Base-by-base conservation (phyloP, 2,888 invertebrate genomes). In the Margaritifera margaritifera region DNA sequence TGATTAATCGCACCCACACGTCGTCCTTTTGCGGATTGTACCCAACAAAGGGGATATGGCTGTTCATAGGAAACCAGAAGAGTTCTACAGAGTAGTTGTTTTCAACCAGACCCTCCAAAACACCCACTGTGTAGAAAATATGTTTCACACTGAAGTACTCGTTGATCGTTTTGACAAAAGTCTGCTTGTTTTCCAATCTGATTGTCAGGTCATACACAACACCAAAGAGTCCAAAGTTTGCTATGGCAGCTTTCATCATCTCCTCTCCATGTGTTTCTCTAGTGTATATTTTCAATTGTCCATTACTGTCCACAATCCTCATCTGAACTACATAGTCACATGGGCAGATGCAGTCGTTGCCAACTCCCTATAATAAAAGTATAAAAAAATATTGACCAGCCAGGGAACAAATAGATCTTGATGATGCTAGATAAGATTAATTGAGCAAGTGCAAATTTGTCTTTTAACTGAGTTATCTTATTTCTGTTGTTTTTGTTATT, bases 1-100 rank as follows among this genome's bases (percentile, higher is more conserved):
- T 68, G n/a, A 64, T 64, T 25, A 60, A 20, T 57, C 68, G 52
- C 15, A 68, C n/a, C 59, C 60, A 68, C 27, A 68, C 55, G 8
- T 68, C 60, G 22, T 68, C 68, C 4, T 64, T 24, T n/a, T 64
- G 64, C 1, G 64, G 61, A 24, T 64, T 42, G 24, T 68, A 68
- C 19, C 51, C 51, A 20, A 51, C 27, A 1, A 59, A 11, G 24
- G 50, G 24, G 4, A 2, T 31, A 3, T 60, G 3, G 3, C 60
- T 64, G 55, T 64, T 68, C 55, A 55, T 64, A 19, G 68, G 68
- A 53, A 68, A 64, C 68, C 68, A 68, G n/a, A 68, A 56, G 15
- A 68, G 52, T 24, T 68, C 27, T 20, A 58, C 54, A 6, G 68
- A 68, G 59, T 60, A 68, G 42, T 68, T 68, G 19, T 64, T 55